phyloP scores from a whole-genome alignment of 2,797 vertebrate species.

The Pempheris klunzingeri region DNA sequence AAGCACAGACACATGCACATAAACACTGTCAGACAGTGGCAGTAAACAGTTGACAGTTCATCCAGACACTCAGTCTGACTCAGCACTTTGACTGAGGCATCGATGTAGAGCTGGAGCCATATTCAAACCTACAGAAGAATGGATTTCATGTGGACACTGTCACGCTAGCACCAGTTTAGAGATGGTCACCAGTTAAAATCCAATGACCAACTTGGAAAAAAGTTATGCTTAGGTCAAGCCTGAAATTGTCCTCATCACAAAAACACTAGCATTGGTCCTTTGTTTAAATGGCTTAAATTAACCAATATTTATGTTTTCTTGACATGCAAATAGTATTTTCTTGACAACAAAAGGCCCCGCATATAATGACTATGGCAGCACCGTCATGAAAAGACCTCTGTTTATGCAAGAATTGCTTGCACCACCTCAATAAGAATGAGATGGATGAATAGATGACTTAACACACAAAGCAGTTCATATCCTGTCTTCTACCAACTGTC shows the following conservation, averaged over 20 bases:
- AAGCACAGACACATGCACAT: slow-evolving; percentile 59
- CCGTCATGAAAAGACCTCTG: too few species aligned
- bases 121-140: slow-evolving; percentile 31
- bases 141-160: slow-evolving; percentile 21
- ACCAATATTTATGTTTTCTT: background rate
- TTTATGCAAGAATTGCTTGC: too few species aligned
- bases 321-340: background rate
- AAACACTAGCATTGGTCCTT: background rate
- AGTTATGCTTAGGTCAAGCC: background rate
- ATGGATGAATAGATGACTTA: too few species aligned
- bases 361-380: too few species aligned
- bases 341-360: background rate
- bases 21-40: slow-evolving; percentile 57
- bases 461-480: too few species aligned
- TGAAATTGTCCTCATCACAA: background rate
- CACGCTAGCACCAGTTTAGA: slow-evolving; percentile 16
- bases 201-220: background rate
- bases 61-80: slow-evolving; percentile 57
- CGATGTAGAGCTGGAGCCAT: slow-evolving; percentile 19
- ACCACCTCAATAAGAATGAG: too few species aligned
- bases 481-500: too few species aligned
- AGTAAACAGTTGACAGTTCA: slow-evolving; percentile 60
- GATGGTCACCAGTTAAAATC: slow-evolving; percentile 7
- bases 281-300: background rate
- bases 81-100: slow-evolving; percentile 26